Evolutionary conservation across 2,888 invertebrate genomes (phyloP), one percentile per base, ranked within the genome.

Genomic region (Drosophila lutescens): DNA sequence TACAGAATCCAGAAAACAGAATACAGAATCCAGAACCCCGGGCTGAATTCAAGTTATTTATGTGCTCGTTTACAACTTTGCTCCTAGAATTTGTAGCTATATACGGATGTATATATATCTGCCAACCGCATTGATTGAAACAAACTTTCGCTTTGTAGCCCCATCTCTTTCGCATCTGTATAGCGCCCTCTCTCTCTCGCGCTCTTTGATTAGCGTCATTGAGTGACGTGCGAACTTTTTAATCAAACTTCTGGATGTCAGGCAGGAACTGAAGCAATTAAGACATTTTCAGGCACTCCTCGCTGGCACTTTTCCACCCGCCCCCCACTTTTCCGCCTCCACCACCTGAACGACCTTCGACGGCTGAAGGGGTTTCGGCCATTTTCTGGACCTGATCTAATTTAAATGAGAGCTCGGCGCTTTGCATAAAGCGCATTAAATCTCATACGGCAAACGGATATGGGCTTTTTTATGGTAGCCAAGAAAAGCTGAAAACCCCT

Each of bases 51-150:
- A 77, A 86, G 79, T 82, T 87, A 82, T 84, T 84, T 87, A 82
- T 84, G 80, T 79, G 86, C 83, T 84, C 88, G 82, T 77, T 85
- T 85, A 79, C 86, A 82, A 82, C 73, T 76, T 80, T 71, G 67
- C 44, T 38, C 36, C 38, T 26, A 36, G 43, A 32, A 41, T 1
- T 58, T 60, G 47, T 43, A 34, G 60, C 46, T 43, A 13, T 30
- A 30, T 41, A 53, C 26, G 26, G 26, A 26, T 40, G 17, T 40
- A 26, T 15, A 15, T 1, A 17, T 51, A 53, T 51, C 49, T 58
- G n/a, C 10, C 34, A 60, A 66, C 77, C 76, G 58, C 81, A 85
- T 87, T 83, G 83, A 83, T 83, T 87, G 87, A 87, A 83, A 81
- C 87, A 85, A 83, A 83, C 74, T 83, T 84, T 83, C 69, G 72